A percentile compares a stretch with the other conserved stretches of the same genome.
phyloP scores from a whole-genome alignment of 2,888 invertebrate genomes.

The Aelia acuminata region DNA sequence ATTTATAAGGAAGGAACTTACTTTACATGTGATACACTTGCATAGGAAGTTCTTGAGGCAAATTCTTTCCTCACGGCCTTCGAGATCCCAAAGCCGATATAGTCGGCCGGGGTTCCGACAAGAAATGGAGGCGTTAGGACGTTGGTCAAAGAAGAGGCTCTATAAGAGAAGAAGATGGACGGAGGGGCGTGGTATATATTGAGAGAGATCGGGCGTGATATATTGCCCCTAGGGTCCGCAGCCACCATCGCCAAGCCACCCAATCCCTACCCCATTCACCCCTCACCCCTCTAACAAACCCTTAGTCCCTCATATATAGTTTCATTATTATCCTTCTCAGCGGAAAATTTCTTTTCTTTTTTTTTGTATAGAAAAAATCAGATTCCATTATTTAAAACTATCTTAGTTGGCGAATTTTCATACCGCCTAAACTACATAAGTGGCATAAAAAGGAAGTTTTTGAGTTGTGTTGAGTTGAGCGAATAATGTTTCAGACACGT shows the following conservation, averaged over 20 bases:
- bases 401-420: too few relatives aligned
- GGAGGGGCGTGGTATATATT: neutral
- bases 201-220: conserved; percentile 29
- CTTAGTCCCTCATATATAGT: neutral
- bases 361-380: too few relatives aligned
- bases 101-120: neutral
- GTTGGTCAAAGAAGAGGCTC: neutral
- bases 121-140: neutral
- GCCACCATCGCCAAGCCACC: neutral
- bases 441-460: too few relatives aligned
- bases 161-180: conserved; percentile 41
- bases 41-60: too few relatives aligned
- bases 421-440: too few relatives aligned
- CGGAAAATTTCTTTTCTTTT: neutral
- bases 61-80: neutral
- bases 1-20: too few relatives aligned
- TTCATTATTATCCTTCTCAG: conserved; percentile 9
- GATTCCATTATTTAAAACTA: too few relatives aligned
- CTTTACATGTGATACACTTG: too few relatives aligned
- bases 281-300: neutral
- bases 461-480: too few relatives aligned
- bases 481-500: too few relatives aligned
- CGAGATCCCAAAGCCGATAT: neutral
- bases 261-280: conserved; percentile 12
- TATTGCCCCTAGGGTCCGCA: neutral